These are phyloP conservation scores for Actenoides lindsayi DNA, from an alignment of 2,113 vertebrate species.

Conservation along the genomic window DNA sequence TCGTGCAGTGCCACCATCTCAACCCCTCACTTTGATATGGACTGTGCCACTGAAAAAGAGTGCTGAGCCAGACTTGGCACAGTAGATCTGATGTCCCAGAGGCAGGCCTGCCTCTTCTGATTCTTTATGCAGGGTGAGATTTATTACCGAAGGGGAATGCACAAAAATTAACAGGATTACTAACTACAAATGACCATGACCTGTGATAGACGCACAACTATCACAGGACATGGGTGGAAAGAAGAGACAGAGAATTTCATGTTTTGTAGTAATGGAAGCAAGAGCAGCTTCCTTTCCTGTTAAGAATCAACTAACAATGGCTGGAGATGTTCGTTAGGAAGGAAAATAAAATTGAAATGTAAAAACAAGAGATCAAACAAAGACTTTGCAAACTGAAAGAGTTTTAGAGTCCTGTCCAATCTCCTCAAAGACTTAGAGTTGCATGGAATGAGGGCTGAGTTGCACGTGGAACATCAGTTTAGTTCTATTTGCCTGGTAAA, in stretches of 20 bases:
- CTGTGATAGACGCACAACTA: background rate
- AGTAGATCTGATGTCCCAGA: background rate
- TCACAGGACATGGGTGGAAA: background rate
- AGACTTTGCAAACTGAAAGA: background rate
- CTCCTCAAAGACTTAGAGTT: background rate
- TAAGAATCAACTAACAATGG: background rate
- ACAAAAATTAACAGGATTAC: background rate
- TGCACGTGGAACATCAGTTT: background rate
- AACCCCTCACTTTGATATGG: background rate
- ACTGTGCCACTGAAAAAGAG: background rate
- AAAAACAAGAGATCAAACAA: background rate
- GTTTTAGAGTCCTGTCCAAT: background rate
- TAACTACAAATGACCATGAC: background rate
- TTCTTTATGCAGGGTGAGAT: background rate
- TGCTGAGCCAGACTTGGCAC: background rate
- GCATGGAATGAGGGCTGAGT: background rate
- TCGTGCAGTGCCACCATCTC: background rate
- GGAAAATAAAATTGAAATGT: background rate
- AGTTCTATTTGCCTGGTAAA: background rate
- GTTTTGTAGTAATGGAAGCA: background rate
- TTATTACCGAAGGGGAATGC: no score
- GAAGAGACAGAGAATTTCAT: background rate
- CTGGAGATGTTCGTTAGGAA: background rate
- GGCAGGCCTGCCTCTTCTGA: background rate
- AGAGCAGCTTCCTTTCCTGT: fast-evolving